Conservation (phyloP, 2,113 vertebrate genomes). For the Camarhynchus parvulus region DNA sequence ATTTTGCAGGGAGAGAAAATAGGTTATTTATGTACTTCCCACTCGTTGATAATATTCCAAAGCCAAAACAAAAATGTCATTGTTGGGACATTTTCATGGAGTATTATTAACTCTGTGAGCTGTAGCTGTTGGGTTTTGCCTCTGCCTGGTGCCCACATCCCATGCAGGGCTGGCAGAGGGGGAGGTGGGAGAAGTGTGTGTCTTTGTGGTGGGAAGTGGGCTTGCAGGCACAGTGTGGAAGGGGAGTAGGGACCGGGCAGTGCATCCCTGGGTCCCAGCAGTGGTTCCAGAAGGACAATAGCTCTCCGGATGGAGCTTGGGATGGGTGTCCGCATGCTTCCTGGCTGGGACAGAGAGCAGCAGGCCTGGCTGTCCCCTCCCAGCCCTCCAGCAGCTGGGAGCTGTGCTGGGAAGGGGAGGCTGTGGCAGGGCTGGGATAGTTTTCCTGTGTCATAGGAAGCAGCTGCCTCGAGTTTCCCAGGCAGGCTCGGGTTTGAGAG, state of each 20-base stretch:
- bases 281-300: not conserved
- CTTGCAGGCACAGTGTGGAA: not conserved
- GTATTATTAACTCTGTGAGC: not conserved
- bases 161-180: not conserved
- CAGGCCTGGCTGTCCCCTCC: constrained; percentile 41
- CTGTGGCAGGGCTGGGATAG: not conserved
- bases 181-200: not conserved
- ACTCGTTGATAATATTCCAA: not conserved
- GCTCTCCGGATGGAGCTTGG: not conserved
- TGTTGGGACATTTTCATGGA: not conserved
- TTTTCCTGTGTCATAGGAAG: constrained; percentile 75
- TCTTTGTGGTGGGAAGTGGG: not conserved
- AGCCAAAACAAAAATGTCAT: not conserved
- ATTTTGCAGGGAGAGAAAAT: constrained; percentile 11
- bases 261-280: not conserved
- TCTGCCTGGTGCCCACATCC: not conserved
- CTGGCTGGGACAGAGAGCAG: constrained; percentile 29
- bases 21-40: constrained; percentile 1
- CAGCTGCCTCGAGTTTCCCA: constrained; percentile 70
- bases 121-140: not conserved
- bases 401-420: constrained; percentile 49
- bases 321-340: constrained; percentile 49
- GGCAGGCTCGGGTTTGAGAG: constrained; percentile 11
- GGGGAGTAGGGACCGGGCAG: not conserved
- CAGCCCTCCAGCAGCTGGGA: constrained; percentile 69